Conservation (phyloP, 2,113 vertebrate species). For the Mobula hypostoma region DNA sequence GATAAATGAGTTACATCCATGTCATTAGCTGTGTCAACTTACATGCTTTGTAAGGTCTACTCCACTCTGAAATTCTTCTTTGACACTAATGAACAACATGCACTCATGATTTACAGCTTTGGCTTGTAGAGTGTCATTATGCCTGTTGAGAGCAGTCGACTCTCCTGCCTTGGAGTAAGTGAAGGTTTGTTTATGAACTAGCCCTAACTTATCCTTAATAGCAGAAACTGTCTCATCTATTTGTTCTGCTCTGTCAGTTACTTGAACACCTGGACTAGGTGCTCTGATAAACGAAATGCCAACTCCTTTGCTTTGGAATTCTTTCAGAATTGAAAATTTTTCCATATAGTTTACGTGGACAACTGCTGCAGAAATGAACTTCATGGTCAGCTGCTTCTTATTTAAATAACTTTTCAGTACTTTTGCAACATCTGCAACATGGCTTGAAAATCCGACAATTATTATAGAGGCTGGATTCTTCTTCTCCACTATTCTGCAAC, state of each 20-base stretch:
- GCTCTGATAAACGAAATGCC: conserved; percentile 39
- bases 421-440: conserved; percentile 42
- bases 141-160: conserved; percentile 45
- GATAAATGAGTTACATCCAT: conserved; percentile 38
- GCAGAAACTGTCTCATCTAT: conserved; percentile 41
- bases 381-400: conserved; percentile 42
- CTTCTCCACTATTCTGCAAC: conserved; percentile 39
- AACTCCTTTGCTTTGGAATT: conserved; percentile 41
- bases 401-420: conserved; percentile 46
- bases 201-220: conserved; percentile 38
- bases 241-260: conserved; percentile 44
- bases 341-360: conserved; percentile 43
- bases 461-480: conserved; percentile 39
- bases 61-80: neutral
- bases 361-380: conserved; percentile 41
- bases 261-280: conserved; percentile 40
- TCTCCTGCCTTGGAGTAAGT: conserved; percentile 47
- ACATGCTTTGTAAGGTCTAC: neutral
- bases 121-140: conserved; percentile 41
- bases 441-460: conserved; percentile 44
- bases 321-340: conserved; percentile 42
- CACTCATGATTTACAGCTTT: conserved; percentile 43
- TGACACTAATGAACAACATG: conserved; percentile 40
- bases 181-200: conserved; percentile 41
- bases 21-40: conserved; percentile 39